Evolutionary conservation across 2,888 invertebrate species (phyloP).

Genomic region (Yponomeuta plumbellus): DNA sequence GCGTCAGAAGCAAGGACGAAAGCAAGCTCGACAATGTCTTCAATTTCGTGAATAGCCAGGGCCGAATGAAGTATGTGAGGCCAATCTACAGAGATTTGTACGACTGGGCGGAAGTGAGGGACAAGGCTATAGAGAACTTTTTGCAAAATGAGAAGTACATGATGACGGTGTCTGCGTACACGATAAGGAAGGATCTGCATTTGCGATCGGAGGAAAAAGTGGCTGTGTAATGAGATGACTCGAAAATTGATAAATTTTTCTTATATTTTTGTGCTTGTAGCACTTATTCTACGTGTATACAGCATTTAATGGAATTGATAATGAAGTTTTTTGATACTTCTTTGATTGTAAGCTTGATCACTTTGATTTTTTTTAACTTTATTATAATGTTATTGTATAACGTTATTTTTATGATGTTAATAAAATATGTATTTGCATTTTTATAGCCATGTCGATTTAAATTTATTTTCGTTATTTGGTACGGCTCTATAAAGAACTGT

Average conservation of each 20-base stretch:
- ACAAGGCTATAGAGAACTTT: conserved; percentile 83
- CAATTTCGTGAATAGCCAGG: conserved; percentile 87
- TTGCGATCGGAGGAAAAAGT: conserved; percentile 31
- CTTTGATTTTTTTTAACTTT: not conserved
- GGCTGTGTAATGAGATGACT: not conserved
- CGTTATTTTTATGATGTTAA: not conserved
- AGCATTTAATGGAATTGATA: not conserved
- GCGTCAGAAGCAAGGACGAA: conserved; percentile 83
- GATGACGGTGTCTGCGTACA: conserved; percentile 89
- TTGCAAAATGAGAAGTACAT: conserved; percentile 81
- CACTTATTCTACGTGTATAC: not conserved
- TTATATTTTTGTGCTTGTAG: not conserved
- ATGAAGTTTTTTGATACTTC: not conserved
- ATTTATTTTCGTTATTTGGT: not conserved
- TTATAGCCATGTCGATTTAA: not conserved
- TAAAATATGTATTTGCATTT: not conserved
- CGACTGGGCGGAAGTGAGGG: conserved; percentile 84
- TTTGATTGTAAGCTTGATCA: conserved; percentile 10
- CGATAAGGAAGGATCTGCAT: conserved; percentile 85
- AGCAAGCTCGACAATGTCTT: conserved; percentile 81
- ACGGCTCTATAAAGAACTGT: no score
- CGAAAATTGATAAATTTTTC: not conserved
- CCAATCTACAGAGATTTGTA: conserved; percentile 92
- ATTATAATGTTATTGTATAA: not conserved
- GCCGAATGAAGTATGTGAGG: conserved; percentile 93